Percentiles rank a stretch among this genome's conserved stretches.
phyloP scores from a whole-genome alignment of 2,797 vertebrate species.

The Pseudomugil gertrudae region DNA sequence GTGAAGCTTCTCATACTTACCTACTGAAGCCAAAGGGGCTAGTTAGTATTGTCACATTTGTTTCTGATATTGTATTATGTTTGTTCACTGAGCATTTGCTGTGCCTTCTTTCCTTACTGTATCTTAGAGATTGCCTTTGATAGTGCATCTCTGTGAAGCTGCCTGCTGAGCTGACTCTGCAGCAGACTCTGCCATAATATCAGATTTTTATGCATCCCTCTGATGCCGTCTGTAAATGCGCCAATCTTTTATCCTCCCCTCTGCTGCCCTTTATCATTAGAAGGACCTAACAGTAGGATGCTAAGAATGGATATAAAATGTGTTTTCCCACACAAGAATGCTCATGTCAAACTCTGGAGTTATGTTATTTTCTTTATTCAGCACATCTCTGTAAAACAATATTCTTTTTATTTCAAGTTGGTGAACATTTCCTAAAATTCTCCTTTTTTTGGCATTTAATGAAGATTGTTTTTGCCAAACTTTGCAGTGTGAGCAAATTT shows the following conservation, averaged over 20 bases:
- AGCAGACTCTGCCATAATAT: constrained; percentile 68
- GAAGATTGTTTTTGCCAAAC: not conserved
- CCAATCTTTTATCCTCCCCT: constrained; percentile 62
- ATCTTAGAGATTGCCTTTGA: constrained; percentile 57
- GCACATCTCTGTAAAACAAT: not conserved
- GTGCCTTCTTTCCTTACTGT: constrained; percentile 32
- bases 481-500: not conserved
- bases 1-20: not conserved
- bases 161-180: constrained; percentile 68
- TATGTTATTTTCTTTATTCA: not conserved
- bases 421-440: not conserved
- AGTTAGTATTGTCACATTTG: not conserved
- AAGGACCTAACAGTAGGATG: constrained; percentile 16
- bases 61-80: not conserved
- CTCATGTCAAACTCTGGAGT: not conserved
- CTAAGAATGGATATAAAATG: constrained; percentile 23
- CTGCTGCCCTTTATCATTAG: constrained; percentile 63
- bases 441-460: not conserved
- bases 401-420: not conserved
- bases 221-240: constrained; percentile 67
- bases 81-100: constrained; percentile 41
- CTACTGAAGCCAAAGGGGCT: not conserved
- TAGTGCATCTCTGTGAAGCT: constrained; percentile 61
- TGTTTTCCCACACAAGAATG: constrained; percentile 13
- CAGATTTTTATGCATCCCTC: constrained; percentile 70